Conservation (phyloP, 2,113 vertebrate genomes). For the Brachyhypopomus gauderio region DNA sequence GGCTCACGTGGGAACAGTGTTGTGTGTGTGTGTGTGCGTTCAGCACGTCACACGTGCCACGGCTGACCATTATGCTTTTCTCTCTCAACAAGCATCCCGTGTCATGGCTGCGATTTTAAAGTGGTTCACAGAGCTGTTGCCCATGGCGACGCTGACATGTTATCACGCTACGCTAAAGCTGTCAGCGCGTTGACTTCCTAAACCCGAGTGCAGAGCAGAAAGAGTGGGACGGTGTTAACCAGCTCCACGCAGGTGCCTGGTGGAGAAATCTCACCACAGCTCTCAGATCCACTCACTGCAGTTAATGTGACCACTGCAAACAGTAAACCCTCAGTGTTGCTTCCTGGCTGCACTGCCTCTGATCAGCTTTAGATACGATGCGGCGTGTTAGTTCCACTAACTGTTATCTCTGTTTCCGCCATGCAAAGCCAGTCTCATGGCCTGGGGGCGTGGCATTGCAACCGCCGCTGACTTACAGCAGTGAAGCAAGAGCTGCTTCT, state of each 20-base stretch:
- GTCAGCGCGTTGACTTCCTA: background rate
- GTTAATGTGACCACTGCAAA: slow-evolving; percentile 37
- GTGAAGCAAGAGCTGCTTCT: slow-evolving; percentile 17
- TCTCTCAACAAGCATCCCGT: slow-evolving; percentile 25
- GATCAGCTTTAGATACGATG: slow-evolving; percentile 40
- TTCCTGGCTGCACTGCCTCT: slow-evolving; percentile 19
- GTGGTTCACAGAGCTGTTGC: background rate
- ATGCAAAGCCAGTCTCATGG: slow-evolving; percentile 32
- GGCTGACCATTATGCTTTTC: slow-evolving; percentile 11
- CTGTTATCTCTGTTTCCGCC: slow-evolving; percentile 38
- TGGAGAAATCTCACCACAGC: background rate
- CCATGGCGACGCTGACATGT: background rate
- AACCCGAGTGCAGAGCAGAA: background rate
- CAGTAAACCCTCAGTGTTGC: slow-evolving; percentile 30
- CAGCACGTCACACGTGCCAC: slow-evolving; percentile 36
- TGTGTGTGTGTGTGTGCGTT: slow-evolving; percentile 38
- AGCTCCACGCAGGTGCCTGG: background rate
- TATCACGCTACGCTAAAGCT: background rate
- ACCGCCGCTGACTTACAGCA: slow-evolving; percentile 29
- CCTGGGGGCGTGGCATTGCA: slow-evolving; percentile 27
- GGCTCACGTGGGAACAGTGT: slow-evolving; percentile 46
- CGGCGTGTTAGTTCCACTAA: slow-evolving; percentile 44
- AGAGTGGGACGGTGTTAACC: slow-evolving; percentile 6
- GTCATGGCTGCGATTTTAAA: background rate
- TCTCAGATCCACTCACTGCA: slow-evolving; percentile 2